Conservation (phyloP, 37 sponge, comb jelly and placozoan species). For the Haliclona indistincta region DNA sequence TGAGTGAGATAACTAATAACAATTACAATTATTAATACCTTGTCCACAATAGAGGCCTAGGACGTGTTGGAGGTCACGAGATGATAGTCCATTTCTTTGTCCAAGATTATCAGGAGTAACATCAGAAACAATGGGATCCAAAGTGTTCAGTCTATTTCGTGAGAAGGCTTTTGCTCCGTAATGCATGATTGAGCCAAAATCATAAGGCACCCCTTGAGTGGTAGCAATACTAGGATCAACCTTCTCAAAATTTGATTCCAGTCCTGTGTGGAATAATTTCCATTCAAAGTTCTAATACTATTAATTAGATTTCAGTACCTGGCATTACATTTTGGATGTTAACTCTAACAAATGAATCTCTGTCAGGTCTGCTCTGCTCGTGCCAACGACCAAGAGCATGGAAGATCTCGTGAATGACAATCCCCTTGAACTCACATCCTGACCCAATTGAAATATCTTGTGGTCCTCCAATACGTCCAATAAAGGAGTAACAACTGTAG, state of each 20-base stretch:
- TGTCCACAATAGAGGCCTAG: conserved; percentile 51
- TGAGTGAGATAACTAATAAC: too few relatives aligned
- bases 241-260: conserved; percentile 53
- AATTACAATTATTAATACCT: too few relatives aligned
- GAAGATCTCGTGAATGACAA: conserved; percentile 83
- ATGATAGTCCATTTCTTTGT: conserved; percentile 53
- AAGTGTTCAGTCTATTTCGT: conserved; percentile 55
- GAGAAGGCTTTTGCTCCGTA: conserved; percentile 75
- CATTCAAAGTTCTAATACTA: not conserved
- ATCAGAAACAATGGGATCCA: conserved; percentile 25
- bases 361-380: conserved; percentile 87
- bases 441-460: conserved; percentile 78
- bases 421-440: conserved; percentile 72
- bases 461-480: conserved; percentile 59
- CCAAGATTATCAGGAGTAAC: conserved; percentile 31
- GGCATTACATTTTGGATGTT: conserved; percentile 36
- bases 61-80: conserved; percentile 58
- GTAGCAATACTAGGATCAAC: conserved; percentile 25
- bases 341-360: conserved; percentile 65
- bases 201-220: conserved; percentile 70
- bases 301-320: conserved; percentile 11
- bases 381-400: conserved; percentile 80
- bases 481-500: conserved; percentile 65
- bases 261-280: conserved; percentile 19
- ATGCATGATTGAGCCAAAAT: conserved; percentile 81